Evolutionary conservation across 2,888 invertebrate species (phyloP).

Genomic region (Tanaodytes sp.): DNA sequence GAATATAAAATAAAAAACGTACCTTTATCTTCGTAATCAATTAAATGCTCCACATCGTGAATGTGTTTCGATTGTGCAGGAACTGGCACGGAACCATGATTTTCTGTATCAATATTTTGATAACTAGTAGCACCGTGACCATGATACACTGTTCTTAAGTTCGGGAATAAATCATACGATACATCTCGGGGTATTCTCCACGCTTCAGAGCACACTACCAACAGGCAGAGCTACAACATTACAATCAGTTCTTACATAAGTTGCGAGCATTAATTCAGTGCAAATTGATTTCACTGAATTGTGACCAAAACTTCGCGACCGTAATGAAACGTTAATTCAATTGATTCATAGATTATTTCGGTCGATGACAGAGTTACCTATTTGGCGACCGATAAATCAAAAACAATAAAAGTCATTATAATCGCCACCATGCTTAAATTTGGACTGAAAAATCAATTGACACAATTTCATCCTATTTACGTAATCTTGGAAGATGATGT

Average conservation of each 20-base stretch:
- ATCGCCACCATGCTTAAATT: too few relatives aligned
- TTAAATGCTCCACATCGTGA: conserved; percentile 29
- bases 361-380: too few relatives aligned
- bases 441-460: too few relatives aligned
- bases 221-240: conserved; percentile 59
- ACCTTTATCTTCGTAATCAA: conserved; percentile 39
- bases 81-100: conserved; percentile 60
- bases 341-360: too few relatives aligned
- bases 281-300: conserved; percentile 14
- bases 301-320: too few relatives aligned
- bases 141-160: conserved; percentile 63
- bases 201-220: conserved; percentile 56
- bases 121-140: conserved; percentile 68
- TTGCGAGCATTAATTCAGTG: neutral
- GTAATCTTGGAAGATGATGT: too few relatives aligned
- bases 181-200: conserved; percentile 59
- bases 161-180: conserved; percentile 58
- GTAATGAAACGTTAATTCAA: too few relatives aligned
- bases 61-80: conserved; percentile 50
- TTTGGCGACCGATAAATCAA: too few relatives aligned
- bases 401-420: too few relatives aligned
- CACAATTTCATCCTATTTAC: too few relatives aligned
- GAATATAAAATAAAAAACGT: too few relatives aligned
- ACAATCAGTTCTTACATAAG: conserved; percentile 19
- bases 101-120: conserved; percentile 65